A percentile compares a stretch with the other conserved stretches of the same genome.
Conservation (phyloP, 1,140 invertebrate genomes). For the Pachyrhynchus sulphureomaculatus region DNA sequence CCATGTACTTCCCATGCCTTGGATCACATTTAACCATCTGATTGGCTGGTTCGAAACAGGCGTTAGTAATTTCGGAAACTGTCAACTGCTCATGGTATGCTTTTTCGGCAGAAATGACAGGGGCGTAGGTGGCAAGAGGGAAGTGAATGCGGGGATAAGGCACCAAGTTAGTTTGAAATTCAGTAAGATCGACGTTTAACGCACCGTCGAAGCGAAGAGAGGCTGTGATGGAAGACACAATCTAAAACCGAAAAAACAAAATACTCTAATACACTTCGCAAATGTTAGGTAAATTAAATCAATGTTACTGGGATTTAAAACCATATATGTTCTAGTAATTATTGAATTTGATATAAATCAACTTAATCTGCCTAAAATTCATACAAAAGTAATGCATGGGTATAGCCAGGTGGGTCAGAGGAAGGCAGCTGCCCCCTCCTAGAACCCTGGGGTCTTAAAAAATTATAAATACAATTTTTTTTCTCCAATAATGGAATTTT, state of each 20-base stretch:
- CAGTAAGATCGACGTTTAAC: conserved; percentile 84
- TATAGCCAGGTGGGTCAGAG: no score
- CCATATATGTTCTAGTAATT: no score
- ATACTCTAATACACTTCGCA: no score
- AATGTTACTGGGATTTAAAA: no score
- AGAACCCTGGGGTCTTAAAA: no score
- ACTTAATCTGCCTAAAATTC: no score
- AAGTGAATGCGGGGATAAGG: conserved; percentile 82
- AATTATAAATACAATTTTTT: no score
- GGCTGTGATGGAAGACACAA: conserved; percentile 82
- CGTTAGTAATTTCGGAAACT: conserved; percentile 78
- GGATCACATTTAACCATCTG: conserved; percentile 88
- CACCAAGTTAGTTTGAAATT: conserved; percentile 87
- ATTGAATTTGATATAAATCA: no score
- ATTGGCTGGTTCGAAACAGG: conserved; percentile 79
- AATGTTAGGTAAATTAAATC: no score
- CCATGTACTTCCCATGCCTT: conserved; percentile 81
- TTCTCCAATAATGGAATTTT: no score
- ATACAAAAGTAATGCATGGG: no score
- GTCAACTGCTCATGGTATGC: conserved; percentile 79
- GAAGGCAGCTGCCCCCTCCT: no score
- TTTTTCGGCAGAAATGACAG: conserved; percentile 78
- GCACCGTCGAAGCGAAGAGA: conserved; percentile 86
- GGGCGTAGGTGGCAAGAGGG: conserved; percentile 76
- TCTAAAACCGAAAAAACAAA: conserved; percentile 46